Conservation (phyloP, 2,113 vertebrate species). For the Micromys minutus region DNA sequence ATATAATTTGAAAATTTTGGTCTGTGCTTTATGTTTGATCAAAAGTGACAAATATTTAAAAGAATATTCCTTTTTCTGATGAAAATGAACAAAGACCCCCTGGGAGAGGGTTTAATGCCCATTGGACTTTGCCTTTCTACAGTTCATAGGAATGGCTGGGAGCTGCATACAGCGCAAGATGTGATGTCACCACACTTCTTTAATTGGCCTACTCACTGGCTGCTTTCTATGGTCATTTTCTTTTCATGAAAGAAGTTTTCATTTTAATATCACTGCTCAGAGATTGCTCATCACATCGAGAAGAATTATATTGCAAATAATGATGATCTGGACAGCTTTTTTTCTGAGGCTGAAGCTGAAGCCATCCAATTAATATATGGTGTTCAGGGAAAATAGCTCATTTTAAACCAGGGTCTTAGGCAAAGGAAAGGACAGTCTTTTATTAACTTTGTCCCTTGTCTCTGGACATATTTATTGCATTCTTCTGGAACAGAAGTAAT, state of each 20-base stretch:
- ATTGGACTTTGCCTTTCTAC: neutral
- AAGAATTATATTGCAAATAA: conserved; percentile 72
- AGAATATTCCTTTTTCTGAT: neutral
- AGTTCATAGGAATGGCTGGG: neutral
- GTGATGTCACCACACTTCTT: neutral
- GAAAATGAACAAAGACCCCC: neutral
- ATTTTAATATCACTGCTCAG: conserved; percentile 71
- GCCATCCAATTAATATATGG: conserved; percentile 86
- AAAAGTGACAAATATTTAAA: neutral
- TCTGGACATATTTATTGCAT: conserved; percentile 85
- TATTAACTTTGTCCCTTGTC: conserved; percentile 86
- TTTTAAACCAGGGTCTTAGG: conserved; percentile 81
- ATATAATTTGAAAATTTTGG: neutral
- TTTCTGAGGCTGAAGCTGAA: conserved; percentile 82
- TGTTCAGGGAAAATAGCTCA: conserved; percentile 83
- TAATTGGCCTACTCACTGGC: conserved; percentile 38
- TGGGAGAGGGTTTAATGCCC: neutral
- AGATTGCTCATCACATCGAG: conserved; percentile 79
- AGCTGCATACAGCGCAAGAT: neutral
- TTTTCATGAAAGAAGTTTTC: conserved; percentile 57
- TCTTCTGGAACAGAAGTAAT: conserved; percentile 85
- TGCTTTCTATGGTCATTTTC: conserved; percentile 19
- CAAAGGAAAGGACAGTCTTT: conserved; percentile 84
- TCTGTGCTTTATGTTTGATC: neutral
- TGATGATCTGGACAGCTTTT: conserved; percentile 76